Conservation (phyloP, 2,113 vertebrate genomes). For the Oncorhynchus nerka region DNA sequence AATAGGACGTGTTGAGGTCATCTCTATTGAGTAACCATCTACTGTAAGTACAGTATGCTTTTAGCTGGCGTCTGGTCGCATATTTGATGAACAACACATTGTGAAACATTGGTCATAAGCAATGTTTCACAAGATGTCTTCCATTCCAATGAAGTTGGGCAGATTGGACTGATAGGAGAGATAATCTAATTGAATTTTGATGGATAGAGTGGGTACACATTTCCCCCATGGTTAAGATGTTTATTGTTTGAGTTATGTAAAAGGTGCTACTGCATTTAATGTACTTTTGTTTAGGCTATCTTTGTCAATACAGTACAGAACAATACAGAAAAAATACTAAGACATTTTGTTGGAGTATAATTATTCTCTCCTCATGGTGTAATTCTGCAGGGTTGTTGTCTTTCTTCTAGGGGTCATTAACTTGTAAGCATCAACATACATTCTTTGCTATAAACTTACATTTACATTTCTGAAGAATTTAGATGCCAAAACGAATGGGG, state of each 20-base stretch:
- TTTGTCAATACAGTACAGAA: neutral
- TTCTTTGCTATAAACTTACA: neutral
- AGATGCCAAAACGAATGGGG: neutral
- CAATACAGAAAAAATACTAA: neutral
- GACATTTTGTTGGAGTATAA: neutral
- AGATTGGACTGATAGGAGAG: constrained; percentile 9
- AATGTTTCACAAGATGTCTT: neutral
- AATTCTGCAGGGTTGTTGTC: neutral
- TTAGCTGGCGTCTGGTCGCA: neutral
- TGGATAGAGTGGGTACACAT: neutral
- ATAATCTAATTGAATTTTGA: constrained; percentile 3
- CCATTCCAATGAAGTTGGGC: neutral
- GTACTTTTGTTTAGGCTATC: neutral
- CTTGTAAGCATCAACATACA: neutral
- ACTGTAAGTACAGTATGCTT: neutral
- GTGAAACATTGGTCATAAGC: neutral
- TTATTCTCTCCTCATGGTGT: neutral
- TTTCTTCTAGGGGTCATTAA: neutral
- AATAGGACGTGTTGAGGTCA: neutral
- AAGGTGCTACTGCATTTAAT: neutral
- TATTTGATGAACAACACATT: neutral
- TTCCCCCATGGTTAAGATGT: neutral
- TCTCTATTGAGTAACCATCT: neutral
- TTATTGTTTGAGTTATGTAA: neutral
- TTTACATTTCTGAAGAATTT: neutral